Conservation (phyloP, 2,888 invertebrate species). For the Lypha dubia region DNA sequence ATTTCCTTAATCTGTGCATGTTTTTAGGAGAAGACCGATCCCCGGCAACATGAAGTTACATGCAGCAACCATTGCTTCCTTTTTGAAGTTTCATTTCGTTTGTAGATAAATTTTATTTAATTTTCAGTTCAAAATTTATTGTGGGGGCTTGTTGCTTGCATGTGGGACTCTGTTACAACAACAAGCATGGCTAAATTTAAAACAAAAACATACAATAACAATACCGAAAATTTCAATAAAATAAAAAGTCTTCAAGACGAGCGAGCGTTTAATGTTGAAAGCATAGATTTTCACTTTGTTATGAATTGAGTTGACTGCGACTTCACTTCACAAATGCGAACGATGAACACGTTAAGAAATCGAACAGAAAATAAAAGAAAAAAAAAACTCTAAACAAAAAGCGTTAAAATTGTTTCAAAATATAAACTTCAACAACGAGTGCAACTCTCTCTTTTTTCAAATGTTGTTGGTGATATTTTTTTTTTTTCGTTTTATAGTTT, state of each 20-base stretch:
- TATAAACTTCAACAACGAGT: conserved; percentile 6
- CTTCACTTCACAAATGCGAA: conserved; percentile 34
- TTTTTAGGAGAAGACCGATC: conserved; percentile 19
- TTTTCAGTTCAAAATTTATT: conserved; percentile 34
- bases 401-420: conserved; percentile 40
- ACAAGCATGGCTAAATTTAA: conserved; percentile 38
- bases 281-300: conserved; percentile 72
- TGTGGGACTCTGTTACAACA: conserved; percentile 59
- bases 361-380: conserved; percentile 6
- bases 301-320: conserved; percentile 31
- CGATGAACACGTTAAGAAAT: background rate
- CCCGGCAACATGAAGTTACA: conserved; percentile 37
- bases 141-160: conserved; percentile 64
- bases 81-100: conserved; percentile 27
- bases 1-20: conserved; percentile 44
- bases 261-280: conserved; percentile 55
- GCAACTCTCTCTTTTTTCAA: conserved; percentile 62
- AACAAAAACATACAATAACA: conserved; percentile 7
- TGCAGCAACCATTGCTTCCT: conserved; percentile 17
- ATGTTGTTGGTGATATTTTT: conserved; percentile 45
- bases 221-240: background rate
- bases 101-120: background rate
- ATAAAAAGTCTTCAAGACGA: conserved; percentile 42
- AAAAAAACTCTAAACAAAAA: conserved; percentile 43
- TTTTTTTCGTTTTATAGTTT: conserved; percentile 22